A percentile compares a stretch with the other conserved stretches of the same genome.
Conservation (phyloP, 2,888 invertebrate species). For the Atethmia centrago region DNA sequence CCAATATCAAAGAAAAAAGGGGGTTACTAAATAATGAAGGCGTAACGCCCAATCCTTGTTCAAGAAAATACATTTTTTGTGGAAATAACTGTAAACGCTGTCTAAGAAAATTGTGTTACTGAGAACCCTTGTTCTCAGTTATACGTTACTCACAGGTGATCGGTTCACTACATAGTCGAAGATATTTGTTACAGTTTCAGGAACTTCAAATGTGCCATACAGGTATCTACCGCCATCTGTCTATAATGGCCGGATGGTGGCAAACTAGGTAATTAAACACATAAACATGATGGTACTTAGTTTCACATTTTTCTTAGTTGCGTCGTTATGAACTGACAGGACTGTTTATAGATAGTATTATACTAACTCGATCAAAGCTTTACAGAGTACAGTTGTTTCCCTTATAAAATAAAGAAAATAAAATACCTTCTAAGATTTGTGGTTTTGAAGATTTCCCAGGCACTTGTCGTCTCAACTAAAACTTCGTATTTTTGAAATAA, state of each 20-base stretch:
- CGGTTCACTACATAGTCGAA: neutral
- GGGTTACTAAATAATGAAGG: neutral
- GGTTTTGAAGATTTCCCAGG: neutral
- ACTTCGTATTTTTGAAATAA: neutral
- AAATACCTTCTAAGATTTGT: conserved; percentile 5
- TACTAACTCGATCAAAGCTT: neutral
- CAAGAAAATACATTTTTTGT: no score
- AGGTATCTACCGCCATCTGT: neutral
- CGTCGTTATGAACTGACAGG: neutral
- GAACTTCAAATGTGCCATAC: neutral
- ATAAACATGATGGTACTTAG: neutral
- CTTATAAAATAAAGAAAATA: neutral
- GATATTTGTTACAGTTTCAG: neutral
- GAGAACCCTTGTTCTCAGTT: no score
- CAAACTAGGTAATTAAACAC: neutral
- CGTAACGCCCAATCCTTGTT: neutral
- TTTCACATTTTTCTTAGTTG: neutral
- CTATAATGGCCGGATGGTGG: neutral
- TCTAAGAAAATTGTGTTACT: conserved; percentile 6
- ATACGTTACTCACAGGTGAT: neutral
- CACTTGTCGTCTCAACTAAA: conserved; percentile 10
- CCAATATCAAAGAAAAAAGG: neutral
- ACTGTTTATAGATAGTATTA: neutral
- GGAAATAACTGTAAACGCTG: neutral
- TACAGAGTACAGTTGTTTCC: neutral